Evolutionary conservation across 2,797 vertebrate genomes (phyloP).

Genomic region (Coregonus sp.): DNA sequence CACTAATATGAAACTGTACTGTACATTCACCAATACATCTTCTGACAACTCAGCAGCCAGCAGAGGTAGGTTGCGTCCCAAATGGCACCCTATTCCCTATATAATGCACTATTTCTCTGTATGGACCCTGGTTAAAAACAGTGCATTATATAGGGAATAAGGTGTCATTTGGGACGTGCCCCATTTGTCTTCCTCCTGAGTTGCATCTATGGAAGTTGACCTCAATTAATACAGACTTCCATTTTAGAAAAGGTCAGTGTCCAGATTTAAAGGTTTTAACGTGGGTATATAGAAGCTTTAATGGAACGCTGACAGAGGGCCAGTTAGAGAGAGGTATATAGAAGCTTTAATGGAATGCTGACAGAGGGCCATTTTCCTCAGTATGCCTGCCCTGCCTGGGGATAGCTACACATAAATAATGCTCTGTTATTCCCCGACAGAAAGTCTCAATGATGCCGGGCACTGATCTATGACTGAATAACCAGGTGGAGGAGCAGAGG

Average conservation of each 20-base stretch:
- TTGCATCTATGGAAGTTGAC: constrained; percentile 73
- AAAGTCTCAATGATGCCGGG: constrained; percentile 61
- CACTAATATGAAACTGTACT: constrained; percentile 40
- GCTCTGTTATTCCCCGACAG: constrained; percentile 72
- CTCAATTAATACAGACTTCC: constrained; percentile 80
- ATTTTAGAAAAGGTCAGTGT: constrained; percentile 70
- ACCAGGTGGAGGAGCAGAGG: constrained; percentile 31
- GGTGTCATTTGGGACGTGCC: constrained; percentile 37
- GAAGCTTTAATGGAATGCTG: constrained; percentile 73
- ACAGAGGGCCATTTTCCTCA: constrained; percentile 75
- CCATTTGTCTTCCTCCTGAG: constrained; percentile 68
- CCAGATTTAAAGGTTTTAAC: constrained; percentile 74
- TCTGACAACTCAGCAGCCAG: constrained; percentile 57
- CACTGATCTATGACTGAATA: constrained; percentile 60
- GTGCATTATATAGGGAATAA: background rate
- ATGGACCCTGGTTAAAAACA: background rate
- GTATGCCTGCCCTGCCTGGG: constrained; percentile 60
- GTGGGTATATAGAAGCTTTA: constrained; percentile 50
- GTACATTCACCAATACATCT: constrained; percentile 41
- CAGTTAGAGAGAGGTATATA: background rate
- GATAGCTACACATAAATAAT: constrained; percentile 74
- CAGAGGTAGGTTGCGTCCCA: constrained; percentile 43
- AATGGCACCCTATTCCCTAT: background rate
- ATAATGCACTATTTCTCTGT: background rate
- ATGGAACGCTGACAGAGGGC: background rate